phyloP scores from a whole-genome alignment of 92 coral and sea anemone genomes.

The Scolanthus callimorphus region DNA sequence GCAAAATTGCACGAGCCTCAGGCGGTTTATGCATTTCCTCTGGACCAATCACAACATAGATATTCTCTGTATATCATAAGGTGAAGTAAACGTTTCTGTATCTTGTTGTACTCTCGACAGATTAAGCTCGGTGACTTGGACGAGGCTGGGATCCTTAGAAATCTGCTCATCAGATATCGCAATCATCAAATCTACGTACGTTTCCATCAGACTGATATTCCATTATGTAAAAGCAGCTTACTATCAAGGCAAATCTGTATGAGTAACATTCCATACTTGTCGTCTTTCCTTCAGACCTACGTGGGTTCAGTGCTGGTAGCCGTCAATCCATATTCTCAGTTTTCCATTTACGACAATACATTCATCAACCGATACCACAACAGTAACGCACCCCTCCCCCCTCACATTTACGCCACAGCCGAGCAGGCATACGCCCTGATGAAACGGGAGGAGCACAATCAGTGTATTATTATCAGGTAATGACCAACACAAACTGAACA shows the following conservation, averaged over 20 bases:
- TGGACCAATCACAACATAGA: too few species aligned
- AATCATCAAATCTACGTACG: constrained; percentile 78
- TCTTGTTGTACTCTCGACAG: too few species aligned
- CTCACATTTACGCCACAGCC: constrained; percentile 85
- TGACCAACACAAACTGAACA: too few species aligned
- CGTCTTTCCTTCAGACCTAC: too few species aligned
- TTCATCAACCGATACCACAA: constrained; percentile 62
- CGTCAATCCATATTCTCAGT: constrained; percentile 79
- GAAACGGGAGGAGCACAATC: constrained; percentile 79
- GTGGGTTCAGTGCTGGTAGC: constrained; percentile 91
- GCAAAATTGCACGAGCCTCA: too few species aligned
- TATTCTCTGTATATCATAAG: too few species aligned
- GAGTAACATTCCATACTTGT: too few species aligned
- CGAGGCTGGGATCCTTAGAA: constrained; percentile 90
- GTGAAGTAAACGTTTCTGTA: too few species aligned
- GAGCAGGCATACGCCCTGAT: constrained; percentile 78
- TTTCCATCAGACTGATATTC: too few species aligned
- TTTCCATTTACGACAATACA: constrained; percentile 59
- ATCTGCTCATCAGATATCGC: constrained; percentile 77
- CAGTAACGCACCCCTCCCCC: constrained; percentile 55
- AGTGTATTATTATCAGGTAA: constrained; percentile 87
- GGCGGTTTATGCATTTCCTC: too few species aligned
- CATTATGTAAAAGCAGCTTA: too few species aligned
- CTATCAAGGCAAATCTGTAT: too few species aligned
- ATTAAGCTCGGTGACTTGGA: constrained; percentile 91